phyloP scores from a whole-genome alignment of 2,113 vertebrate genomes.

The Oreochromis spilurus region DNA sequence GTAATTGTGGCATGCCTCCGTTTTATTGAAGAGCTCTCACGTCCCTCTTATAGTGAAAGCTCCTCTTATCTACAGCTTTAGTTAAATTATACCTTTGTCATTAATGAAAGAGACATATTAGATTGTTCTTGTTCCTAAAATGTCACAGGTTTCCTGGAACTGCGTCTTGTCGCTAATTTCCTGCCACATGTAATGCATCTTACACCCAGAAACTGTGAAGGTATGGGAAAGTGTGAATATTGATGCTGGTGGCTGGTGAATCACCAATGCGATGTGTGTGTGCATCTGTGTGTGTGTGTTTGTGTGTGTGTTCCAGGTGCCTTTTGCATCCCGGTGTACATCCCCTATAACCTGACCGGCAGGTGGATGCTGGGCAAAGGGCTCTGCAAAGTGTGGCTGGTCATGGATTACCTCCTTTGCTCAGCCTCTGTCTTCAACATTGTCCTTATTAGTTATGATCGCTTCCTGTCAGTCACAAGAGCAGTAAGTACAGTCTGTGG shows the following conservation, averaged over 20 bases:
- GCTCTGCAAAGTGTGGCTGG: constrained; percentile 83
- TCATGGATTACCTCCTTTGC: constrained; percentile 84
- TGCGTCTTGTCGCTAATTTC: neutral
- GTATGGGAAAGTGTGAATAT: neutral
- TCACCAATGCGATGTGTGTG: neutral
- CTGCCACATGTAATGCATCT: neutral
- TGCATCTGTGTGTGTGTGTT: neutral
- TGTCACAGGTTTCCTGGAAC: neutral
- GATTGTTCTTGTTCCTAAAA: neutral
- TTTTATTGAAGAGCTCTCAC: neutral
- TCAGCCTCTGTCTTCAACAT: constrained; percentile 87
- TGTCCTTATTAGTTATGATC: constrained; percentile 90
- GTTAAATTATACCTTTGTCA: neutral
- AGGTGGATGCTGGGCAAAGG: constrained; percentile 75
- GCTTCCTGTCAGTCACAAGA: constrained; percentile 86
- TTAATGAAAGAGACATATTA: neutral
- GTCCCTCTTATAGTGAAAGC: neutral
- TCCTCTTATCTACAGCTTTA: neutral
- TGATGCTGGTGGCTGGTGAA: neutral
- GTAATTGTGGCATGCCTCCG: neutral
- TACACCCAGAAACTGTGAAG: neutral
- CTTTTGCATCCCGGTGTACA: constrained; percentile 85
- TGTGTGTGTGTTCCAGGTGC: constrained; percentile 65
- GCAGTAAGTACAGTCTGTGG: constrained; percentile 79
- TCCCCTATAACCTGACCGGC: constrained; percentile 78